These are phyloP conservation scores for Sipha maydis DNA, from an alignment of 2,888 invertebrate species.

Conservation along the genomic window DNA sequence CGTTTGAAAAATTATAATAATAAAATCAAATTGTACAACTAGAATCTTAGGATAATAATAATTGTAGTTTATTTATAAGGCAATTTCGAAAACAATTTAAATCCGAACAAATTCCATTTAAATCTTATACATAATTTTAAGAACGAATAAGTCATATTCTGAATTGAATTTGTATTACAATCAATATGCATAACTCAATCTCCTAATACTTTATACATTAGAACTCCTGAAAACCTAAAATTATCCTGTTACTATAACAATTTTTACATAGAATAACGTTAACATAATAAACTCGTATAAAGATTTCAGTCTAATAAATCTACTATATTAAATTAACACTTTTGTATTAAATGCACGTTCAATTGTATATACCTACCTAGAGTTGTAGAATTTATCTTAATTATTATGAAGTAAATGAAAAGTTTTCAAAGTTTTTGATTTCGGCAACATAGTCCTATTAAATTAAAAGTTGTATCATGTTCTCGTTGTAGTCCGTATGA, in stretches of 20 bases:
- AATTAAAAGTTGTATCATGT: constrained; percentile 20
- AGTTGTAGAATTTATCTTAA: constrained; percentile 1
- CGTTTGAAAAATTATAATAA: too few relatives aligned
- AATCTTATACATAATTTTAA: background rate
- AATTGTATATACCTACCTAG: background rate
- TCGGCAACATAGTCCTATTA: background rate
- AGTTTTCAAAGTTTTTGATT: constrained; percentile 29
- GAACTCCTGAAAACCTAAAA: background rate
- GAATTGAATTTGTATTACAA: background rate
- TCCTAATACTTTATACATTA: background rate
- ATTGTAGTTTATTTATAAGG: background rate
- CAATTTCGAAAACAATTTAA: background rate
- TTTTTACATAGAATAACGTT: background rate
- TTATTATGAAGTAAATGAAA: constrained; percentile 20
- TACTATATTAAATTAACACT: background rate
- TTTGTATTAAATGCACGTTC: background rate
- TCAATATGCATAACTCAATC: background rate
- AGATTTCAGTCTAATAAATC: background rate
- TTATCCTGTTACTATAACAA: background rate
- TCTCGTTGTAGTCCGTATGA: background rate
- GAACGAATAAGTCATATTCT: background rate
- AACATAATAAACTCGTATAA: background rate
- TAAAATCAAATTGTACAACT: too few relatives aligned
- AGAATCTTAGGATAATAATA: too few relatives aligned
- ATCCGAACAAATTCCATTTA: background rate